Evolutionary conservation across 2,797 vertebrate species (phyloP), one percentile per base, ranked within the genome.

Genomic region (Hyperoplus immaculatus): DNA sequence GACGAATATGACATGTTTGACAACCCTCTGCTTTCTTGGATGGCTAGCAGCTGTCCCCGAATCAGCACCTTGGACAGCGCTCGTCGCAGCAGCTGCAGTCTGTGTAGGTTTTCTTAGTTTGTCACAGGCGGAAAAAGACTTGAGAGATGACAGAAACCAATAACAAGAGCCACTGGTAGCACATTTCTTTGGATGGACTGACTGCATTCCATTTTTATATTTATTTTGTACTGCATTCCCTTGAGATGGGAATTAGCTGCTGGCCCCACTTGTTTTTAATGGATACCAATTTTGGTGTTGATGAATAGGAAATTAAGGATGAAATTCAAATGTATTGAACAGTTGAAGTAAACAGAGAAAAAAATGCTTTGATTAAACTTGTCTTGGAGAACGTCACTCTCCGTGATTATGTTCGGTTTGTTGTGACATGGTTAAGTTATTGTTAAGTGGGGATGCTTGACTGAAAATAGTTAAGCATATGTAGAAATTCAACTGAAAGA

Each of bases 1-100:
- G 29, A 29, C 29, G n/a, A 39, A 56, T 51, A 47, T n/a, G 54
- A 38, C 18, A 53, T 70, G 46, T 70, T 57, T 18, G 49, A 46
- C 71, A 57, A 41, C 10, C 4, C 5, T 59, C 57, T 1, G 6
- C 2, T 56, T 6, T 45, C 13, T 51, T 54, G 16, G 11, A 46
- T 18, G 36, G 14, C 4, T 14, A 59, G 6, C 9, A 61, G 57
- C 59, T 49, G 12, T 42, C 8, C 16, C 8, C 43, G 55, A 61
- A 15, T 38, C 50, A 54, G 39, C 6, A 46, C 58, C 18, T 5
- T 50, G 64, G 64, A 64, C 43, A 38, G 47, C 6, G 56, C 3
- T 9, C 18, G 4, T 45, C 6, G 1, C 43, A 7, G 10, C 6
- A 45, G 43, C 43, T 45, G 10, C 43, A 45, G 43, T 7, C 43